These are phyloP conservation scores for Conopomorpha cramerella DNA, from an alignment of 1,140 invertebrate genomes.

Conservation along the genomic window DNA sequence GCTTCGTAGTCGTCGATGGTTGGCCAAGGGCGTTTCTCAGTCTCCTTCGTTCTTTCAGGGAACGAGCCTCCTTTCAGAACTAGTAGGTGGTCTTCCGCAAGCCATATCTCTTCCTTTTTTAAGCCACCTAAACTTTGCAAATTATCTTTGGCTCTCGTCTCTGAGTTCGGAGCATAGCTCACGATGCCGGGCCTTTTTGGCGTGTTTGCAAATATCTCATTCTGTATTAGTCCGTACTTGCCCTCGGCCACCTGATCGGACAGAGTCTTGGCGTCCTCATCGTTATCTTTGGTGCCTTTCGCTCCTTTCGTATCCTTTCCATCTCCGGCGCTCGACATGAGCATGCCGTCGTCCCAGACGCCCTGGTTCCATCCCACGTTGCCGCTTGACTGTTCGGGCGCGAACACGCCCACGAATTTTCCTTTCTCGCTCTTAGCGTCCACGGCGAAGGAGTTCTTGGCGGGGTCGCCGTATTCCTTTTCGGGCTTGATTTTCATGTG, in stretches of 20 bases:
- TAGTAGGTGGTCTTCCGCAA: conserved; percentile 85
- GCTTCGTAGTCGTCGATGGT: conserved; percentile 83
- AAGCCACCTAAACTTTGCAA: conserved; percentile 79
- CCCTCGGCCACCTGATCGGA: conserved; percentile 85
- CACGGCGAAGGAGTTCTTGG: conserved; percentile 44
- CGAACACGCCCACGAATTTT: conserved; percentile 45
- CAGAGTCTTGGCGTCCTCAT: conserved; percentile 80
- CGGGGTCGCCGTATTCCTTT: conserved; percentile 31
- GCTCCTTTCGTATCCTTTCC: conserved; percentile 62
- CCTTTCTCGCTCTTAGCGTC: conserved; percentile 38
- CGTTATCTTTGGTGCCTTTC: conserved; percentile 61
- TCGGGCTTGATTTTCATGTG: conserved; percentile 59
- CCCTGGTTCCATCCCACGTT: conserved; percentile 60
- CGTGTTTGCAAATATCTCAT: conserved; percentile 73
- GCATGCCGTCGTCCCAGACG: conserved; percentile 68
- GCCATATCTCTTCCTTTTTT: conserved; percentile 84
- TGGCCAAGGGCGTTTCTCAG: conserved; percentile 64
- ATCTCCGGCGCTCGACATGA: conserved; percentile 68
- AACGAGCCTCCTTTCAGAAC: conserved; percentile 79
- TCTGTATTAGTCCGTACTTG: conserved; percentile 87
- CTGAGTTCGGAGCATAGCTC: conserved; percentile 77
- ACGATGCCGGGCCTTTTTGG: conserved; percentile 78
- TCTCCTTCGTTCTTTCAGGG: conserved; percentile 57
- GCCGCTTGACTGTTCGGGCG: conserved; percentile 47
- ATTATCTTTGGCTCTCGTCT: conserved; percentile 75